Base-by-base conservation (phyloP, 2,113 vertebrate species). In the Kryptolebias marmoratus region DNA sequence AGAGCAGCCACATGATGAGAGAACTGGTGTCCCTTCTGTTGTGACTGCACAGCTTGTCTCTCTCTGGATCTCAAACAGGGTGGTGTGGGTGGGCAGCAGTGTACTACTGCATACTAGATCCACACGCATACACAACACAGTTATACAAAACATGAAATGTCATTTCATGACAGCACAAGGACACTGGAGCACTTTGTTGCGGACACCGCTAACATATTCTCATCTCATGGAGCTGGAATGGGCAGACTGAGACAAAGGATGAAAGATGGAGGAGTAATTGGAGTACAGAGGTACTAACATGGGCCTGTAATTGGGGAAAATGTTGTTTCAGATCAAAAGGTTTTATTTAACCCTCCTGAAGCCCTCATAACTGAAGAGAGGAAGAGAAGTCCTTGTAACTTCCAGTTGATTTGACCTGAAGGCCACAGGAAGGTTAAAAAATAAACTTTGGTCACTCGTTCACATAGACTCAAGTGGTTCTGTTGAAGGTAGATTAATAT, bases 131-230 rank as follows among this genome's bases (percentile, higher is more conserved):
- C 80, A 60, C 64, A 75, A 13, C 68, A 61, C 9, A 70, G 55
- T 44, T 85, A 68, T 15, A 78, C 71, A 50, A 54, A 77, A 80
- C 76, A 75, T 69, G n/a, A 76, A 76, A 75, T 28, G 32, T 36
- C 49, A 44, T 55, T 55, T 44, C 64, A 67, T 75, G 31, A 76
- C 68, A 84, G 74, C 71, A 88, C 71, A 75, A 85, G 70, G 80
- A 75, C 68, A 82, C 88, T 88, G 76, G 64, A 73, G 67, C 59
- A 81, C 89, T 82, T 86, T 91, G 87, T 89, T 80, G n/a, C 50
- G 75, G 45, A 75, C 44, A 16, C 13, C 57, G 55, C 50, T 11
- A 42, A n/a, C 62, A 70, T 72, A 31, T 60, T 77, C 62, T 75
- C 58, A 60, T 72, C 50, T 3, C 56, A 56, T 63, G 30, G 2